Evolutionary conservation across 2,113 vertebrate species (phyloP), one percentile per base, ranked within the genome.

Genomic region (Columba livia): DNA sequence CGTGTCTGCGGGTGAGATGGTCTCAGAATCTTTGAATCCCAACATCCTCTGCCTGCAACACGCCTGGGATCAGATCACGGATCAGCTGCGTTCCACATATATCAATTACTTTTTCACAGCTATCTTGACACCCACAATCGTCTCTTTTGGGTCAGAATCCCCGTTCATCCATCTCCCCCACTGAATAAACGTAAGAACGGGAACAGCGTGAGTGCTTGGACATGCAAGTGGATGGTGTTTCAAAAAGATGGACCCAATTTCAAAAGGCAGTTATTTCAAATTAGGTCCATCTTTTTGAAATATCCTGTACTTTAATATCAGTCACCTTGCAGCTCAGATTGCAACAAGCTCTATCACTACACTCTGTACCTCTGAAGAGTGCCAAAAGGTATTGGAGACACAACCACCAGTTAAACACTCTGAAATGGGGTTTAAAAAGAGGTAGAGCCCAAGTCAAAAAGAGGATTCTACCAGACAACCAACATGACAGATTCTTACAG

Each of bases 171-270:
- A 48, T 16, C 62, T 14, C 44, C 40, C 5, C 19, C 25, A 26
- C 2, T 29, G 11, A 70, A 71, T 1, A 12, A 3, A 21, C 1
- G 4, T 42, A 48, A 4, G 12, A 60, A 38, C 1, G 13, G 12
- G 6, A 50, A 36, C 5, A 56, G 48, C 28, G 9, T 15, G 5
- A 60, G 5, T 9, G 5, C 38, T 61, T 28, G 31, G 32, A 23
- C 20, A 9, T 42, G 36, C n/a, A 79, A 42, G 53, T 4, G 21
- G 36, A 16, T 18, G 18, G 32, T 19, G 44, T 47, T 47, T 47
- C 44, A 47, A 47, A 47, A 47, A 47, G 44, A 47, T 47, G 44
- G 44, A 47, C 44, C 44, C 44, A 44, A 44, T 44, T 47, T 47
- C 44, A 47, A 47, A 47, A 47, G 18, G 44, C 44, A 47, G 44